Conservation (phyloP, 2,113 vertebrate genomes). For the Corydoras maculifer region DNA sequence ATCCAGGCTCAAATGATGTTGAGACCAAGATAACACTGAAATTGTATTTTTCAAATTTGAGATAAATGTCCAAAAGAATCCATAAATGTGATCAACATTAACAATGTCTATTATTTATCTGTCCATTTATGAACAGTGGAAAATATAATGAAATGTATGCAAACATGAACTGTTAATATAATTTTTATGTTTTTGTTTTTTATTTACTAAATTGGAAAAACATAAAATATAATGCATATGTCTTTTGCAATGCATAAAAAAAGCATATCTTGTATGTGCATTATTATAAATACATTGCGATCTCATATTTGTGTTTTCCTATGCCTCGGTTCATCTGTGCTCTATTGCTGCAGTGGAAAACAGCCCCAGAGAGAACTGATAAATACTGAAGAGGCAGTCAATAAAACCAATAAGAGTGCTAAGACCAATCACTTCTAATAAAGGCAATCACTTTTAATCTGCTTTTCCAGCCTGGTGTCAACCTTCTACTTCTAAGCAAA, state of each 20-base stretch:
- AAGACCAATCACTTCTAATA: constrained; percentile 43
- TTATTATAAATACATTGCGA: constrained; percentile 70
- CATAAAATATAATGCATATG: constrained; percentile 22
- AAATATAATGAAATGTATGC: too few species aligned
- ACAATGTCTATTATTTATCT: too few species aligned
- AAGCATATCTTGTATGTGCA: constrained; percentile 54
- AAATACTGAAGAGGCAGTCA: constrained; percentile 64
- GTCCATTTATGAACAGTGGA: too few species aligned
- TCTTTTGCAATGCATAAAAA: constrained; percentile 42
- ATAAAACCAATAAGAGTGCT: constrained; percentile 65
- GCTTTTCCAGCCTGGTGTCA: constrained; percentile 46
- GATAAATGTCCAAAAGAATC: too few species aligned
- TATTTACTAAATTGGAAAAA: not conserved
- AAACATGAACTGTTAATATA: too few species aligned
- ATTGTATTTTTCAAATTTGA: too few species aligned
- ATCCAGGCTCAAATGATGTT: too few species aligned
- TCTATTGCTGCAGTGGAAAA: constrained; percentile 51
- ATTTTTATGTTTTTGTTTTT: too few species aligned
- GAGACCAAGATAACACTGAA: too few species aligned
- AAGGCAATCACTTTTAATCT: constrained; percentile 57
- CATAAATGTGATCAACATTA: too few species aligned
- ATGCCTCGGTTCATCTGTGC: constrained; percentile 37
- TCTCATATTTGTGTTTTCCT: constrained; percentile 68
- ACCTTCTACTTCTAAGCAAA: constrained; percentile 7
- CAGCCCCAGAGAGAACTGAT: constrained; percentile 62